Base-by-base conservation (phyloP, 2,797 vertebrate genomes). In the Esox lucius region DNA sequence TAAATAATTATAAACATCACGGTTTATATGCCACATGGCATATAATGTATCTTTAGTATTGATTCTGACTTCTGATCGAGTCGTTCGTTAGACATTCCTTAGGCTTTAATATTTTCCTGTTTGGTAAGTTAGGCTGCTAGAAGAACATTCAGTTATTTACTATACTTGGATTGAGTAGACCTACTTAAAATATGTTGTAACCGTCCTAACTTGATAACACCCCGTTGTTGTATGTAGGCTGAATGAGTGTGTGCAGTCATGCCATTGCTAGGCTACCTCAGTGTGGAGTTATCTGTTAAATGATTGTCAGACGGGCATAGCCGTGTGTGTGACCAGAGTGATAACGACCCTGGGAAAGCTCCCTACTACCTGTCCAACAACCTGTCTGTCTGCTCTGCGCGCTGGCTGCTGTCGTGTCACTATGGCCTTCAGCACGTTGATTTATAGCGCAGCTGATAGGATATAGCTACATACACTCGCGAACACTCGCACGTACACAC, bases 341-440 rank as follows among this genome's bases (percentile, higher is more conserved):
- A 91, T 91, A 91, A 89, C 82, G 75, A 84, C 79, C 88, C 90
- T 94, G 94, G 93, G 92, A 94, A 94, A 91, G 88, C 89, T 81
- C 83, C 33, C 59, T 26, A 19, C 51, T 26, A n/a, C 79, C 71
- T 70, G 78, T n/a, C 71, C 19, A 73, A 70, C 48, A 66, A 72
- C 56, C 22, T 61, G 56, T 61, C 56, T 61, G 11, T 61, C 56
- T 26, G 56, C 9, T 26, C 77, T 78, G 56, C 64, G 81, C 75
- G 82, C 80, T 70, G 86, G 85, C 86, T 91, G 93, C 93, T 92
- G 91, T 56, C 9, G 89, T 86, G 77, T 93, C 91, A 91, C 84
- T 78, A 85, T 87, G 96, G 92, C 96, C 95, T 97, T 97, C 96
- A 84, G 82, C 86, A 67, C 75, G 86, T 91, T 96, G 95, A 96